These are phyloP conservation scores for Luidia sarsii DNA, from an alignment of 53 echinoderm and acorn worm species.

Conservation along the genomic window DNA sequence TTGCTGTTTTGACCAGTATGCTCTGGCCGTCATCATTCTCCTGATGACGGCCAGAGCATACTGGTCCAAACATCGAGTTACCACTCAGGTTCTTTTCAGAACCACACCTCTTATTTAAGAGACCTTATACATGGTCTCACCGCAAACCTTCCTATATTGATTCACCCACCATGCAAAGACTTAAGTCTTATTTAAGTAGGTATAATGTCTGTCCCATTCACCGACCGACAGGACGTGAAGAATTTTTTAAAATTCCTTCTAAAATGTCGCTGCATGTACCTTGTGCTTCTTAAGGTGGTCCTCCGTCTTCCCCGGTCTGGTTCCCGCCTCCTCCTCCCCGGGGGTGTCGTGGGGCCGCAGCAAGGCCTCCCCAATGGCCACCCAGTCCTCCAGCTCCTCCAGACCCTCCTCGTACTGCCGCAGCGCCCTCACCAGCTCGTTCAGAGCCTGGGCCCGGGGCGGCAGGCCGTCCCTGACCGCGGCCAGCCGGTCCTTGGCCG, in stretches of 20 bases:
- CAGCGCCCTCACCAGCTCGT: slow-evolving; percentile 46
- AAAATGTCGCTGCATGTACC: slow-evolving; percentile 47
- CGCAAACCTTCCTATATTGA: too few species aligned
- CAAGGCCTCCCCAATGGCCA: slow-evolving; percentile 70
- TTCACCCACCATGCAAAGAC: too few species aligned
- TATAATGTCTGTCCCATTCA: too few species aligned
- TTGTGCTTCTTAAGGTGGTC: slow-evolving; percentile 63
- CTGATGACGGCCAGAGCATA: too few species aligned
- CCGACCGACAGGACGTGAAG: too few species aligned
- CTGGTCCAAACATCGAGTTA: too few species aligned
- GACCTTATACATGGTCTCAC: too few species aligned
- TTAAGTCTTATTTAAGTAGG: too few species aligned
- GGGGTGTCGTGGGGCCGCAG: slow-evolving; percentile 48
- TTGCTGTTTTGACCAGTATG: too few species aligned
- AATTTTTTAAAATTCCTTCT: not conserved
- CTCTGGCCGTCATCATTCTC: too few species aligned
- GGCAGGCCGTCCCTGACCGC: slow-evolving; percentile 68
- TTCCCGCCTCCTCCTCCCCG: slow-evolving; percentile 12
- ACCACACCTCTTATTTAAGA: too few species aligned
- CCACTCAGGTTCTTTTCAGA: too few species aligned
- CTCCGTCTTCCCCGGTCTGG: slow-evolving; percentile 46
- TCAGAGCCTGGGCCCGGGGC: slow-evolving; percentile 39
- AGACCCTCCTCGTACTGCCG: slow-evolving; percentile 69
- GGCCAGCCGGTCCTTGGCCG: slow-evolving; percentile 72
- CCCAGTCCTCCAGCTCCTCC: slow-evolving; percentile 70